A percentile compares a stretch with the other conserved stretches of the same genome.
Evolutionary conservation across 2,797 vertebrate genomes (phyloP).

Genomic region (Tapirus indicus): DNA sequence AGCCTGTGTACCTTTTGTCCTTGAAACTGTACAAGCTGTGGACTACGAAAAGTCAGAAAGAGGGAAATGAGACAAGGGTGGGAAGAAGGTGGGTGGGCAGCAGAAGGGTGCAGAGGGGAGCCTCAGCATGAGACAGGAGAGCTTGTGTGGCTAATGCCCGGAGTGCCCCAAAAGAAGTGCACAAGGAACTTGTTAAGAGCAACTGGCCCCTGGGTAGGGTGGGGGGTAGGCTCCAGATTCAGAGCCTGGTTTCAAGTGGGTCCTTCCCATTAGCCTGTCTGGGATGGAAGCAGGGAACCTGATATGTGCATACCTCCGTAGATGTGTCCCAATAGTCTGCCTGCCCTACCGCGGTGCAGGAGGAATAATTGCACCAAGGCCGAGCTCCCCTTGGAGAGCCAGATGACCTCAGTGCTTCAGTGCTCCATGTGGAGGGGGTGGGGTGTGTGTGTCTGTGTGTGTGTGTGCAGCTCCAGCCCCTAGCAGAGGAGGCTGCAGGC

Average conservation of each 20-base stretch:
- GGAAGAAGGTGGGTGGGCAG: neutral
- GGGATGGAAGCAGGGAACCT: slow-evolving; percentile 72
- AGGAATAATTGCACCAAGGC: slow-evolving; percentile 56
- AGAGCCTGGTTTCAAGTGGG: slow-evolving; percentile 54
- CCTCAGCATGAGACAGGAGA: neutral
- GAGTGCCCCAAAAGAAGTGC: neutral
- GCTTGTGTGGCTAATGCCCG: neutral
- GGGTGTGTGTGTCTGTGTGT: neutral
- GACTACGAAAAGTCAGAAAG: neutral
- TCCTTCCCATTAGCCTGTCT: slow-evolving; percentile 67
- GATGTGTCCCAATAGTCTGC: slow-evolving; percentile 72
- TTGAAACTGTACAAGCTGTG: neutral
- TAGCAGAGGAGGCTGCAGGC: slow-evolving; percentile 50
- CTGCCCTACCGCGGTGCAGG: slow-evolving; percentile 43
- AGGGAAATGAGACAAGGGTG: neutral
- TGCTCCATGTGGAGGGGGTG: neutral
- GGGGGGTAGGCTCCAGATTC: slow-evolving; percentile 44
- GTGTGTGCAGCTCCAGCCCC: neutral
- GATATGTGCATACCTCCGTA: slow-evolving; percentile 74
- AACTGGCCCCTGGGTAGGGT: slow-evolving; percentile 17
- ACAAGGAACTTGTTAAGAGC: slow-evolving; percentile 47
- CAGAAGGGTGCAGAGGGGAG: neutral
- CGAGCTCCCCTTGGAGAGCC: slow-evolving; percentile 27
- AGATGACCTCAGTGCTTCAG: slow-evolving; percentile 69
- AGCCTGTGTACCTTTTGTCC: neutral